Evolutionary conservation across 2,113 vertebrate genomes (phyloP).

Genomic region (Panthera leo): DNA sequence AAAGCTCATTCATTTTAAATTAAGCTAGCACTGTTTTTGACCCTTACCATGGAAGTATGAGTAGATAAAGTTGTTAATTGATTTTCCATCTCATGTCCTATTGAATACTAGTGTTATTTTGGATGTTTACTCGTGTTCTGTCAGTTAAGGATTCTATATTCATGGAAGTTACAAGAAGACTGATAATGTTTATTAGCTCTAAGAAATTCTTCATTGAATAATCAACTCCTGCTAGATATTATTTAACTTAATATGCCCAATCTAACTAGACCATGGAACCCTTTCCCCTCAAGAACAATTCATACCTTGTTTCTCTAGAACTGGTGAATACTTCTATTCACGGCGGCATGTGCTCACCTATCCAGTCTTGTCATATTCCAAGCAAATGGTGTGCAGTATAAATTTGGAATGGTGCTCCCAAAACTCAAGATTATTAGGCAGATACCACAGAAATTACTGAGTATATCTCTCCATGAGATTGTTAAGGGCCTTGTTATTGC

Average conservation of each 20-base stretch:
- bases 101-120: neutral
- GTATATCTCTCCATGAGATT: neutral
- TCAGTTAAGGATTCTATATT: neutral
- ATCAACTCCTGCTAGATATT: neutral
- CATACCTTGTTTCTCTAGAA: neutral
- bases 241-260: neutral
- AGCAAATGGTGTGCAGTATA: neutral
- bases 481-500: neutral
- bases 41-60: neutral
- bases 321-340: neutral
- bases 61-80: neutral
- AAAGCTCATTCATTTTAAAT: constrained; percentile 10
- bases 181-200: neutral
- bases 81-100: neutral
- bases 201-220: neutral
- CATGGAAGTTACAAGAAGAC: neutral
- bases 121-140: neutral
- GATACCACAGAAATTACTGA: neutral
- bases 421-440: neutral
- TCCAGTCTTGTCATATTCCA: neutral
- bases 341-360: neutral
- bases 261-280: neutral
- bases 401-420: neutral
- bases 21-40: neutral
- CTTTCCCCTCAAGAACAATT: neutral